Evolutionary conservation across 2,888 invertebrate species (phyloP).

Genomic region (Dendrolimus pini): DNA sequence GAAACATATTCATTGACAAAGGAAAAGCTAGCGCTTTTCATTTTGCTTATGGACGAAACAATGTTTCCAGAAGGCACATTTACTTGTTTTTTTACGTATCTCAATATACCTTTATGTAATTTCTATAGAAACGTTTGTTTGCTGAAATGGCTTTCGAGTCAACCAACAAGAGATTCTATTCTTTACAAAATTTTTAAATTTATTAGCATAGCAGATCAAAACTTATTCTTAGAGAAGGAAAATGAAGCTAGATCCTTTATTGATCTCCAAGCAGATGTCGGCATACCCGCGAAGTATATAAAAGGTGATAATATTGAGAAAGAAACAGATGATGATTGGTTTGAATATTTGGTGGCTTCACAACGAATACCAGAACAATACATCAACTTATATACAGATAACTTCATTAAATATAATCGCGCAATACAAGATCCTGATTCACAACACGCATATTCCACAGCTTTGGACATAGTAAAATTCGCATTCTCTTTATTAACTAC

Average conservation of each 20-base stretch:
- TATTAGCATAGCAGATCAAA: too few relatives aligned
- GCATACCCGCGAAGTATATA: not conserved
- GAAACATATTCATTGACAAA: conserved; percentile 17
- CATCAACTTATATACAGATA: not conserved
- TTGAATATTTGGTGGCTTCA: not conserved
- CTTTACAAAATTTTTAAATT: too few relatives aligned
- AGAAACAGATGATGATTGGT: not conserved
- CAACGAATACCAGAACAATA: not conserved
- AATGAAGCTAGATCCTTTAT: not conserved
- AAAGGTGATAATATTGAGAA: not conserved
- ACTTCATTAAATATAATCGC: not conserved
- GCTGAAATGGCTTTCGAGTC: too few relatives aligned
- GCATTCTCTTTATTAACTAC: not conserved
- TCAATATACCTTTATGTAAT: too few relatives aligned
- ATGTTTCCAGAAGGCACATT: conserved; percentile 22
- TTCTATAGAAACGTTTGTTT: too few relatives aligned
- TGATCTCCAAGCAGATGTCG: not conserved
- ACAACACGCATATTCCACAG: not conserved
- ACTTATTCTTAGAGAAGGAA: not conserved
- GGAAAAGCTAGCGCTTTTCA: conserved; percentile 26
- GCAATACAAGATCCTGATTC: not conserved
- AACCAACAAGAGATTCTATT: too few relatives aligned
- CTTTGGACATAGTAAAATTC: not conserved
- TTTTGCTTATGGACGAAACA: conserved; percentile 20
- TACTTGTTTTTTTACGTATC: not conserved